Evolutionary conservation across 2,888 invertebrate genomes (phyloP).

Genomic region (Aromia moschata): DNA sequence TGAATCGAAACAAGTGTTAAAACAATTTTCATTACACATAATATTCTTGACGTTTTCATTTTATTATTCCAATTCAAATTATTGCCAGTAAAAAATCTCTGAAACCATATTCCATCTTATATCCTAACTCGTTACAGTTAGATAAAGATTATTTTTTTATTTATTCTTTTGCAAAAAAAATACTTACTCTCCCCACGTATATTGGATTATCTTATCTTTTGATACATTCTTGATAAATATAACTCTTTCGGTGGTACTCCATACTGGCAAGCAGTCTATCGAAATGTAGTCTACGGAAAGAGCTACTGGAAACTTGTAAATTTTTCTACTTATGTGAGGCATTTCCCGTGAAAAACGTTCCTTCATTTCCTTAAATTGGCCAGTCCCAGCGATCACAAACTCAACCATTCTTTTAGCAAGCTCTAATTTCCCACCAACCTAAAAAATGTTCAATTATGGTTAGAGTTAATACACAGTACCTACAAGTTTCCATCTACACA

Average conservation of each 20-base stretch:
- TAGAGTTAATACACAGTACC: not conserved
- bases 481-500: constrained; percentile 23
- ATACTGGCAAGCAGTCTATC: constrained; percentile 53
- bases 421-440: constrained; percentile 26
- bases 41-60: no score
- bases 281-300: constrained; percentile 59
- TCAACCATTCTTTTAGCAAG: constrained; percentile 6
- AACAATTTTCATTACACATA: no score
- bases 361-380: not conserved
- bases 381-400: constrained; percentile 1
- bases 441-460: not conserved
- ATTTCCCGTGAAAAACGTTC: not conserved
- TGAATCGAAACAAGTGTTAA: no score
- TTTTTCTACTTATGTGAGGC: constrained; percentile 11
- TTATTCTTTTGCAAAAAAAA: no score
- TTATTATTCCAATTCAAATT: no score
- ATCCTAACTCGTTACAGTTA: no score
- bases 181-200: constrained; percentile 60
- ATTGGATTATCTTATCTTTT: constrained; percentile 55
- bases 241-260: constrained; percentile 54
- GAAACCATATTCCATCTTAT: no score
- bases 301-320: constrained; percentile 34
- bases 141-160: no score
- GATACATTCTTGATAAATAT: constrained; percentile 61
- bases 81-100: no score